Evolutionary conservation across 2,888 invertebrate genomes (phyloP), one percentile per base, ranked within the genome.

Genomic region (Agrilus biguttatus): DNA sequence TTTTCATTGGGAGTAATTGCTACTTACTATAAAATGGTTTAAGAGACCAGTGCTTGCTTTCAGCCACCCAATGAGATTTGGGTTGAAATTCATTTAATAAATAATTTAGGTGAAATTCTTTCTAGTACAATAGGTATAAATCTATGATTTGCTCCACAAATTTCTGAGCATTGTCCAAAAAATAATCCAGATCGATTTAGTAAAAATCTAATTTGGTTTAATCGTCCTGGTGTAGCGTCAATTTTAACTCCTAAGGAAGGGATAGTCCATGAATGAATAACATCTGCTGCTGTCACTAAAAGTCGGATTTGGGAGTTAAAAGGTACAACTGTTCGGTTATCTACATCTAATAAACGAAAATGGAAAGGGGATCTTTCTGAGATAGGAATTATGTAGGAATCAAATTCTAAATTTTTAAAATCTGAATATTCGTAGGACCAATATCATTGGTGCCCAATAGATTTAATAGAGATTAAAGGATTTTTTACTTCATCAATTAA

Each of bases 121-220:
- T 80, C 77, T 55, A 78, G 63, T 45, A 74, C 71, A 73, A 83
- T 82, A 32, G 82, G 83, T 68, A 85, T 85, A 74, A 84, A 84
- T 45, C 80, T 80, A 63, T 85, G 83, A 61, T 85, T 83, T 42
- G 77, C 74, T 1, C 83, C 83, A 68, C 83, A 85, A 70, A 85
- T 83, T 75, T 85, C 83, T 53, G 83, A 84, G 61, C 83, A 85
- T 75, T 84, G 82, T 0, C 83, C 82, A 65, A 67, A 83, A 65
- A 72, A 79, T 59, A 82, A 54, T 36, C 82, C 80, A 1, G 78
- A 70, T 2, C 75, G 75, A 50, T 73, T 77, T 54, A 74, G 70
- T 54, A 68, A 67, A 61, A 81, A 73, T 53, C 67, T 73, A 57
- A 67, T 70, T 77, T 79, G 77, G 53, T 79, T 78, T 61, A 79